Evolutionary conservation across 2,888 invertebrate genomes (phyloP), one percentile per base, ranked within the genome.

Genomic region (Galerucella pusilla): DNA sequence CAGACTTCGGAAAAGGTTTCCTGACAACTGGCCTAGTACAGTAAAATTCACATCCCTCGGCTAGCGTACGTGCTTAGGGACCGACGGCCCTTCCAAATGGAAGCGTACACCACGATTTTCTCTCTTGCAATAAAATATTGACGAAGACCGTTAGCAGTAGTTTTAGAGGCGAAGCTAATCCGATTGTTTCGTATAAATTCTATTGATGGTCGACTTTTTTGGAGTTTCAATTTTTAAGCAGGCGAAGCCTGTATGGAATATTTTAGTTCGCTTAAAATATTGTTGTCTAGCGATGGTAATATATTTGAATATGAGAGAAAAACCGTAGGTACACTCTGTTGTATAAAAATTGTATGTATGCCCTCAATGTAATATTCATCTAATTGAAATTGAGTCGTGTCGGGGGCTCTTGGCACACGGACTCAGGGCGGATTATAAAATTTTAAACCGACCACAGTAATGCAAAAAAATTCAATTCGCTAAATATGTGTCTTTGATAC

Each of bases 141-240:
- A 69, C 60, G 69, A 69, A 61, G 46, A 54, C 69, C 69, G 59
- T 69, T 69, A 60, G 69, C 69, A 60, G 69, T 69, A 69, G 60
- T 60, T 69, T 68, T 68, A 68, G 68, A 20, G 14, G 35, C 20
- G 57, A 45, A 52, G 28, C 9, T 45, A 46, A 54, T 57, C 68
- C 54, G 42, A 57, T 57, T 57, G 54, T 54, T 45, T 35, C 63
- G 35, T 42, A 63, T 57, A 57, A 57, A 57, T 57, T 57, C 57
- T 57, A 57, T 57, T 57, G 57, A 57, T 57, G 20, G 57, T 57
- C 57, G 57, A 57, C 20, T 57, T 57, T 57, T 57, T 57, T n/a
- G 2, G 54, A 57, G 20, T 57, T 57, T 57, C 9, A 57, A 57
- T 57, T 57, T 57, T 57, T 57, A 57, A 57, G 20, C 57, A 57